phyloP scores from a whole-genome alignment of 2,113 vertebrate species.

The Chloebia gouldiae region DNA sequence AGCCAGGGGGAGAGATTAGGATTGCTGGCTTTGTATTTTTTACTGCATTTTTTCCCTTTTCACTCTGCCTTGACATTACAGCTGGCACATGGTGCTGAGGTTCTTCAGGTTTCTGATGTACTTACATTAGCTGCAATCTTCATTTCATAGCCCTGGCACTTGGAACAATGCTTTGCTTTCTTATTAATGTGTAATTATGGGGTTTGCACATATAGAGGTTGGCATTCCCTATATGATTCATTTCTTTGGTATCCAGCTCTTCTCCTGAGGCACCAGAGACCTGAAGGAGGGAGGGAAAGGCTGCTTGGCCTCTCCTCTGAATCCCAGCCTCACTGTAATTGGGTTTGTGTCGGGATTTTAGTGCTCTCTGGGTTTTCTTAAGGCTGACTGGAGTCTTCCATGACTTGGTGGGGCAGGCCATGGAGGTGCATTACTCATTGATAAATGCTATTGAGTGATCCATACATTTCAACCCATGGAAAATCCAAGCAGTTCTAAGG shows the following conservation, averaged over 20 bases:
- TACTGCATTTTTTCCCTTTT: not conserved
- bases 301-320: not conserved
- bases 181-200: not conserved
- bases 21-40: not conserved
- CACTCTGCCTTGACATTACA: not conserved
- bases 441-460: not conserved
- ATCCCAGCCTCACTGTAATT: not conserved
- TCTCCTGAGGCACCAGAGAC: constrained; percentile 13
- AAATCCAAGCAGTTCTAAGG: not conserved
- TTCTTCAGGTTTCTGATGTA: not conserved
- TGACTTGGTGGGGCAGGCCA: not conserved
- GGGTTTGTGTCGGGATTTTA: not conserved
- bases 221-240: constrained; percentile 45
- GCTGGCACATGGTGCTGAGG: not conserved
- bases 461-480: not conserved
- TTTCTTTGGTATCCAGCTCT: constrained; percentile 54
- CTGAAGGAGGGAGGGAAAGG: not conserved
- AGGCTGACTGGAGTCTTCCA: not conserved
- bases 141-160: constrained; percentile 7
- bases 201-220: not conserved
- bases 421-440: not conserved
- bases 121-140: constrained; percentile 9
- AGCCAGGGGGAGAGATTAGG: not conserved
- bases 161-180: constrained; percentile 35
- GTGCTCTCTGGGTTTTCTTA: not conserved